Evolutionary conservation across 2,888 invertebrate genomes (phyloP).

Genomic region (Encarsia formosa): DNA sequence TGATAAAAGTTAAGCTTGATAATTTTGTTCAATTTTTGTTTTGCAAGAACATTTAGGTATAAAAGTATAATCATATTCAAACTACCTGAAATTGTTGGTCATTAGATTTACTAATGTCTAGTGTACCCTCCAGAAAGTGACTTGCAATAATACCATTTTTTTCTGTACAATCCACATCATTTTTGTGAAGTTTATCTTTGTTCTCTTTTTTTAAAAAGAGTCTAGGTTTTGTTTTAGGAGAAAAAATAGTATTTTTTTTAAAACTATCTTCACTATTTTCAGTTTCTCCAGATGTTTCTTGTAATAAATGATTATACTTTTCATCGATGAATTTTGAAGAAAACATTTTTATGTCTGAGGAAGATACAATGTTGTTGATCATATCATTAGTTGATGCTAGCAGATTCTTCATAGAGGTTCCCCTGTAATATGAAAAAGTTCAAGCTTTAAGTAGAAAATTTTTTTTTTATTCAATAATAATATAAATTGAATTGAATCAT

Average conservation of each 20-base stretch:
- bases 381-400: slow-evolving; percentile 65
- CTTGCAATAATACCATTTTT: slow-evolving; percentile 15
- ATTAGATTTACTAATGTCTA: slow-evolving; percentile 36
- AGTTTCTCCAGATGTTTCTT: slow-evolving; percentile 42
- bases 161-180: slow-evolving; percentile 15
- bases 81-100: slow-evolving; percentile 39
- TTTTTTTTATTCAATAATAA: too few relatives aligned
- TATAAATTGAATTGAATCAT: too few relatives aligned
- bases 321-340: slow-evolving; percentile 52
- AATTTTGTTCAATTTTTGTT: too few relatives aligned
- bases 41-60: too few relatives aligned
- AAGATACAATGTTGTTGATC: slow-evolving; percentile 62
- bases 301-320: slow-evolving; percentile 39
- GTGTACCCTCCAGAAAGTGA: too few relatives aligned
- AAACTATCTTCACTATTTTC: slow-evolving; percentile 47
- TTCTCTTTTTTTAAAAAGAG: slow-evolving; percentile 31
- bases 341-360: slow-evolving; percentile 55
- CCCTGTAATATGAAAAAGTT: slow-evolving; percentile 30
- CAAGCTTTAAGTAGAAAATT: too few relatives aligned
- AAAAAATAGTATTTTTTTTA: slow-evolving; percentile 54
- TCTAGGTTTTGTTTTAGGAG: slow-evolving; percentile 54
- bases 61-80: too few relatives aligned
- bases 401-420: slow-evolving; percentile 64
- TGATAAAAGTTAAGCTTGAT: too few relatives aligned
- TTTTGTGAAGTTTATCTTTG: slow-evolving; percentile 15